phyloP scores from a whole-genome alignment of 2,113 vertebrate species.

The Rhinolophus ferrumequinum region DNA sequence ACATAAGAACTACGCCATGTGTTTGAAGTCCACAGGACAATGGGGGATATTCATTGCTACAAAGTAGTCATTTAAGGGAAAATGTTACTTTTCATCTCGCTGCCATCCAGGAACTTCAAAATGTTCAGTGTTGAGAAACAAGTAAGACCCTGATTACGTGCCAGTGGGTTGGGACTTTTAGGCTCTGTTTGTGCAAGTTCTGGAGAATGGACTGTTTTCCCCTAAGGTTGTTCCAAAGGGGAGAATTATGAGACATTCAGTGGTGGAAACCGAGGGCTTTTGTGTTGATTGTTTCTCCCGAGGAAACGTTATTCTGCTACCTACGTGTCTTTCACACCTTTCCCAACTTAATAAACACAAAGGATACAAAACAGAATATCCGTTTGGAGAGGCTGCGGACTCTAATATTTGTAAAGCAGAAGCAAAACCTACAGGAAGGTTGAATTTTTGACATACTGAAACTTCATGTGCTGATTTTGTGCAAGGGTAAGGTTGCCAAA shows the following conservation, averaged over 20 bases:
- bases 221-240: background rate
- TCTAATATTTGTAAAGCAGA: background rate
- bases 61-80: background rate
- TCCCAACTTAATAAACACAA: background rate
- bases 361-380: background rate
- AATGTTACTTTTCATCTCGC: background rate
- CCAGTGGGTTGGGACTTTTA: background rate
- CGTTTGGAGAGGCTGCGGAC: background rate
- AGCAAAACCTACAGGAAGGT: fast-evolving
- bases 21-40: slow-evolving; percentile 30
- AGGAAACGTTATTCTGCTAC: background rate
- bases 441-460: background rate
- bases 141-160: background rate
- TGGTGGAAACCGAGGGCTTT: background rate
- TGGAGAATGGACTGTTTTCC: background rate
- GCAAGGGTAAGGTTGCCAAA: background rate
- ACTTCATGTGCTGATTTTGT: background rate
- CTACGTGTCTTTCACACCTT: fast-evolving
- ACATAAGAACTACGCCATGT: fast-evolving
- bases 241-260: background rate
- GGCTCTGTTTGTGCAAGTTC: background rate
- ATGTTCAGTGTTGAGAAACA: background rate
- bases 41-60: background rate
- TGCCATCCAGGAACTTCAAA: background rate
- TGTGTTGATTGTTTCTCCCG: background rate